Conservation (phyloP, 2,888 invertebrate genomes). For the Apotomis turbidana region DNA sequence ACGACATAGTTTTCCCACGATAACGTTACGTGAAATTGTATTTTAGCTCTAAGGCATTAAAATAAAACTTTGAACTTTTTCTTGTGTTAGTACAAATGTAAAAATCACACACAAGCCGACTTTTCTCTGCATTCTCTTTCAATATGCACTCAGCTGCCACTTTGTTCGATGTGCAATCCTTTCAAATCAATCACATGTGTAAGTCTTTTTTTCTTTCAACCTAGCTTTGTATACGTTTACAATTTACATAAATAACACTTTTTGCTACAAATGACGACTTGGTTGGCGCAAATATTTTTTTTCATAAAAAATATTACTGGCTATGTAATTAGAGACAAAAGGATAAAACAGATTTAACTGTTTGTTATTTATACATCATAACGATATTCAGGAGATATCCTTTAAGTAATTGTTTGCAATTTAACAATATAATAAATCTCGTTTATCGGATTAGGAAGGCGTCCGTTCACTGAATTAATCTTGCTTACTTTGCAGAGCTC, state of each 20-base stretch:
- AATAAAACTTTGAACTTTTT: too few relatives aligned
- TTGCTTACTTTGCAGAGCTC: background rate
- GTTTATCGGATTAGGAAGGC: background rate
- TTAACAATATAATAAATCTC: background rate
- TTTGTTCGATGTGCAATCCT: background rate
- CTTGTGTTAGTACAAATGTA: background rate
- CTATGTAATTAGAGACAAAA: background rate
- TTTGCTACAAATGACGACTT: too few relatives aligned
- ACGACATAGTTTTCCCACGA: too few relatives aligned
- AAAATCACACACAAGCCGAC: background rate
- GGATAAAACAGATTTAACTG: conserved; percentile 4
- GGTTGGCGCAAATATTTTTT: too few relatives aligned
- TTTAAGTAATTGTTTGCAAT: background rate
- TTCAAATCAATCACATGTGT: conserved; percentile 15
- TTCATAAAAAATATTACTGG: too few relatives aligned
- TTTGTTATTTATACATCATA: conserved; percentile 10
- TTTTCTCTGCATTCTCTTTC: background rate
- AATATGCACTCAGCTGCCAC: conserved; percentile 5
- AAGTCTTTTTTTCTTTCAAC: background rate
- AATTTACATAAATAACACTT: too few relatives aligned
- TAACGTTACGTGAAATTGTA: too few relatives aligned
- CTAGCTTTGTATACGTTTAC: too few relatives aligned
- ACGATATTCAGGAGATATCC: conserved; percentile 4
- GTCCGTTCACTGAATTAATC: background rate
- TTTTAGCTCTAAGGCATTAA: too few relatives aligned